Base-by-base conservation (phyloP, 2,888 invertebrate species). In the Lapara coniferarum region DNA sequence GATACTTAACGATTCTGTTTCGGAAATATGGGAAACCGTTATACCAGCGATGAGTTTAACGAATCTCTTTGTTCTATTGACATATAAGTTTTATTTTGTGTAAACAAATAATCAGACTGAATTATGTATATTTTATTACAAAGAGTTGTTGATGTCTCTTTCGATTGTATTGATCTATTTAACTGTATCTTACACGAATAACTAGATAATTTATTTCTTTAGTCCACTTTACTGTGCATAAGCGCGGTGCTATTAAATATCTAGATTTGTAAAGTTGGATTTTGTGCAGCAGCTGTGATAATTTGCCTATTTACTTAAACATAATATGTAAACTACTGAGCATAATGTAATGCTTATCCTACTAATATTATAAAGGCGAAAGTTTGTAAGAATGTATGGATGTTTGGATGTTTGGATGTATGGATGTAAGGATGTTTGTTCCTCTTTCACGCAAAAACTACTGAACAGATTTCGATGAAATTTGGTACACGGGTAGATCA, bases 1-100 rank as follows among this genome's bases (percentile, higher is more conserved):
- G 71, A 71, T 73, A 68, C 75, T 69, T 74, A 76, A 74, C 79
- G 72, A 66, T 77, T 76, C 71, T 75, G 74, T 77, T 79, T 81
- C 75, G 81, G 80, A 83, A 84, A 84, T 80, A 74, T 79, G 79
- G 73, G 81, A 75, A 75, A 74, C 85, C 85, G 86, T 85, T 84
- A 83, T 70, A 74, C 71, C 74, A 72, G 71, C 66, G 58, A 66
- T 14, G 16, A 57, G 51, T 46, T 56, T 53, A n/a, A 16, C 52
- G 52, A 13, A 69, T 16, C 49, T 13, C 16, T 63, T 63, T 63
- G 49, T 63, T 63, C 19, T 55, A 19, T 63, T 49, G 16, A 49
- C 13, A 44, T 10, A 37, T 46, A 49, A 19, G 49, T 46, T 63
- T 63, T 63, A 12, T 63, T 63, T 46, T 5, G 8, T 49, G 49